Evolutionary conservation across 2,113 vertebrate genomes (phyloP).

Genomic region (Garra rufa): DNA sequence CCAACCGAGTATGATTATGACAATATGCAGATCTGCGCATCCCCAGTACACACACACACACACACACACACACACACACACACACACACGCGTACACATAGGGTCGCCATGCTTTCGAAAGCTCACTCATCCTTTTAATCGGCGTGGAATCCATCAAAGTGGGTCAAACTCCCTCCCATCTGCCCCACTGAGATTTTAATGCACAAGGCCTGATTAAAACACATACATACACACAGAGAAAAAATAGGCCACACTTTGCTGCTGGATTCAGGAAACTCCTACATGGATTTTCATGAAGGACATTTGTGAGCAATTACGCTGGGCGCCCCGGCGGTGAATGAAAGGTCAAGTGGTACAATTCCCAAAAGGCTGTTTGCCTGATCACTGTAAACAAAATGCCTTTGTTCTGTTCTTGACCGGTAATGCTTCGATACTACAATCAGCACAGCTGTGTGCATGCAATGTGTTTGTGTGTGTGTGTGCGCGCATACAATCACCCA

Average conservation of each 20-base stretch:
- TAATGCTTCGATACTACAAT: background rate
- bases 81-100: slow-evolving; percentile 36
- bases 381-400: slow-evolving; percentile 29
- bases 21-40: slow-evolving; percentile 36
- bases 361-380: slow-evolving; percentile 9
- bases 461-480: background rate
- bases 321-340: slow-evolving; percentile 30
- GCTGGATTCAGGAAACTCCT: slow-evolving; percentile 28
- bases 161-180: slow-evolving; percentile 82
- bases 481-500: background rate
- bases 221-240: slow-evolving; percentile 47
- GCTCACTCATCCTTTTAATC: slow-evolving; percentile 80
- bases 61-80: slow-evolving; percentile 39
- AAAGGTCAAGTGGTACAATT: slow-evolving; percentile 58
- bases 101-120: slow-evolving; percentile 72
- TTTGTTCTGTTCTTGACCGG: background rate
- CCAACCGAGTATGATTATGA: background rate
- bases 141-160: slow-evolving; percentile 80
- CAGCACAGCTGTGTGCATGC: background rate
- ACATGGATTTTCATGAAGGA: slow-evolving; percentile 13
- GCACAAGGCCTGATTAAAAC: slow-evolving; percentile 77
- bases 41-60: slow-evolving; percentile 31
- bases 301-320: slow-evolving; percentile 57
- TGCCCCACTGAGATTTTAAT: slow-evolving; percentile 77
- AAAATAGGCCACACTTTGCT: slow-evolving; percentile 45